These are phyloP conservation scores for Dorcus parallelipipedus DNA, from an alignment of 2,888 invertebrate species.

Conservation along the genomic window DNA sequence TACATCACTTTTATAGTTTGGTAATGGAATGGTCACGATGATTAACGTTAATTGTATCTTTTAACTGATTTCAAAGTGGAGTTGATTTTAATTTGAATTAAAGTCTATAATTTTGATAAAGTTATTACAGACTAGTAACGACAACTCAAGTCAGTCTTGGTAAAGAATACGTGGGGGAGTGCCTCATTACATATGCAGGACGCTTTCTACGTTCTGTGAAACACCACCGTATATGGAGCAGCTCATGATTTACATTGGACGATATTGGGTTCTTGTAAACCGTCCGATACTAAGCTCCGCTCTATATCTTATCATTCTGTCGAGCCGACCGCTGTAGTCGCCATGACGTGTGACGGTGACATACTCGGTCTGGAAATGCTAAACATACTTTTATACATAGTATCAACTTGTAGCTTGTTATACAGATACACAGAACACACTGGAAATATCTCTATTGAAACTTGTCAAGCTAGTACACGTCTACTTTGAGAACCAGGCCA, in stretches of 20 bases:
- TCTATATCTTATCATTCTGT: constrained; percentile 45
- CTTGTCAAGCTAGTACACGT: constrained; percentile 27
- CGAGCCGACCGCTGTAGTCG: constrained; percentile 28
- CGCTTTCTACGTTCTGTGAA: constrained; percentile 34
- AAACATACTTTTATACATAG: constrained; percentile 30
- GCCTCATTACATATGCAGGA: constrained; percentile 38
- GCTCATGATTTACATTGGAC: constrained; percentile 45
- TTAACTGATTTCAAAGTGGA: too few species aligned
- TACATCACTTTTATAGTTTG: too few species aligned
- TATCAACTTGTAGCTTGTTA: constrained; percentile 34
- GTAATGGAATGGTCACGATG: too few species aligned
- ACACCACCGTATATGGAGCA: constrained; percentile 43
- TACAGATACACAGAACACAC: constrained; percentile 28
- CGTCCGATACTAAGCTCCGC: constrained; percentile 42
- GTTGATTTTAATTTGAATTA: too few species aligned
- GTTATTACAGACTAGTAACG: too few species aligned
- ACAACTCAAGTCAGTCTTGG: background rate
- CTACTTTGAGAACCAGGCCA: constrained; percentile 4
- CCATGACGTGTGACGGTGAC: constrained; percentile 31
- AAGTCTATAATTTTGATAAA: too few species aligned
- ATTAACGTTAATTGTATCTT: too few species aligned
- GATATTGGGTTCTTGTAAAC: constrained; percentile 48
- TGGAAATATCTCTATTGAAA: constrained; percentile 30
- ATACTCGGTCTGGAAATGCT: constrained; percentile 32
- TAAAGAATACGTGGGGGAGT: constrained; percentile 12